Base-by-base conservation (phyloP, 2,888 invertebrate species). In the Scaptomyza cyrtandrae region DNA sequence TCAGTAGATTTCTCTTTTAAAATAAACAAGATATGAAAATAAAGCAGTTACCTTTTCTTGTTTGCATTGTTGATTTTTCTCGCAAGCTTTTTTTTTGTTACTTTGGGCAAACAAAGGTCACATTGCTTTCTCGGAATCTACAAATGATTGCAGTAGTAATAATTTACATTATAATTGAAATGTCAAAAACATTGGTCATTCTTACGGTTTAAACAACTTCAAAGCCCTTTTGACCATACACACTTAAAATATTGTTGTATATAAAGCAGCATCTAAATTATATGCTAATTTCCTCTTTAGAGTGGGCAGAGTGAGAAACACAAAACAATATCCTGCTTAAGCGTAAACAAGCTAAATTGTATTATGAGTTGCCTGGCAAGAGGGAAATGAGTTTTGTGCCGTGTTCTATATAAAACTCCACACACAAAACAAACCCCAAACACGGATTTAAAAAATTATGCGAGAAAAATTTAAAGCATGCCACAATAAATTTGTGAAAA, bases 291-390 rank as follows among this genome's bases (percentile, higher is more conserved):
- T 82, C 75, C 80, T 58, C 3, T 39, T 46, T 41, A 29, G 19
- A 63, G 61, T 27, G 16, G 52, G 33, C 10, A 44, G 55, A 62
- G 52, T 64, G 54, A 19, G 44, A 65, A 71, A 54, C 71, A 78
- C 65, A 78, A 54, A 75, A 78, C 65, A 78, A 86, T 80, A 86
- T 86, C 87, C 82, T 80, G 84, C 72, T 60, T 58, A 60, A 68
- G 65, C 41, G 46, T 61, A 64, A 66, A 54, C 61, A 56, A 75
- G 46, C 24, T 33, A 46, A 60, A 53, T 61, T 71, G 31, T 64
- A 61, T 73, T 76, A 79, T 82, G 55, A 67, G 35, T 59, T 52
- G 33, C 53, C 46, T 53, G 53, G 27, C 56, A 54, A 78, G 11
- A 57, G 64, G 83, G 80, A 86, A 81, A 86, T 81, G 74, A 79